A percentile compares a stretch with the other conserved stretches of the same genome.
These are phyloP conservation scores for Listronotus bonariensis DNA, from an alignment of 1,140 invertebrate species.

Conservation along the genomic window DNA sequence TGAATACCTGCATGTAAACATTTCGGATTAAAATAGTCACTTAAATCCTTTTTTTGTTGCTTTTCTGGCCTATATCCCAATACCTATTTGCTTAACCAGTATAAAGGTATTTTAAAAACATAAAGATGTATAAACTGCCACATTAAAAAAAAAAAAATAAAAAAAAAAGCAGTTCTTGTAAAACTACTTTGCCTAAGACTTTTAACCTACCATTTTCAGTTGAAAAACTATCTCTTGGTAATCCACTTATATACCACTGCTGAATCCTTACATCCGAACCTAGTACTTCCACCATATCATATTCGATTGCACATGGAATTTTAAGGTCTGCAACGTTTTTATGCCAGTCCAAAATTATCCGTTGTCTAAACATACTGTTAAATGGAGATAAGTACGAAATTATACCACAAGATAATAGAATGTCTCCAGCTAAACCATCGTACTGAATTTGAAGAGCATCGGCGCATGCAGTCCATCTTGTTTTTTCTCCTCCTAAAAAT, in stretches of 20 bases:
- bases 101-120: too few relatives aligned
- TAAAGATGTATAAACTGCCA: too few relatives aligned
- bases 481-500: constrained; percentile 86
- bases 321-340: constrained; percentile 65
- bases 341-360: constrained; percentile 73
- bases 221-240: constrained; percentile 88
- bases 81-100: too few relatives aligned
- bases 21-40: too few relatives aligned
- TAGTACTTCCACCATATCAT: constrained; percentile 73
- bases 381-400: constrained; percentile 89
- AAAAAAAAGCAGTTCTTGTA: too few relatives aligned
- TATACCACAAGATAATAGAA: constrained; percentile 85
- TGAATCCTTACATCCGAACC: constrained; percentile 85
- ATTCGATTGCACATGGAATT: constrained; percentile 79
- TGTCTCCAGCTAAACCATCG: constrained; percentile 84
- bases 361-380: constrained; percentile 68
- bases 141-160: too few relatives aligned
- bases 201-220: constrained; percentile 77
- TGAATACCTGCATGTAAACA: too few relatives aligned
- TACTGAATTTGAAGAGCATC: constrained; percentile 75
- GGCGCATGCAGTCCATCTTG: constrained; percentile 80
- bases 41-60: too few relatives aligned
- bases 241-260: constrained; percentile 85
- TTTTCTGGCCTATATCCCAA: too few relatives aligned
- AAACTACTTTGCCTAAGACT: too few relatives aligned